These are phyloP conservation scores for Enteromius radiatus DNA, from an alignment of 2,797 vertebrate species.

Conservation along the genomic window DNA sequence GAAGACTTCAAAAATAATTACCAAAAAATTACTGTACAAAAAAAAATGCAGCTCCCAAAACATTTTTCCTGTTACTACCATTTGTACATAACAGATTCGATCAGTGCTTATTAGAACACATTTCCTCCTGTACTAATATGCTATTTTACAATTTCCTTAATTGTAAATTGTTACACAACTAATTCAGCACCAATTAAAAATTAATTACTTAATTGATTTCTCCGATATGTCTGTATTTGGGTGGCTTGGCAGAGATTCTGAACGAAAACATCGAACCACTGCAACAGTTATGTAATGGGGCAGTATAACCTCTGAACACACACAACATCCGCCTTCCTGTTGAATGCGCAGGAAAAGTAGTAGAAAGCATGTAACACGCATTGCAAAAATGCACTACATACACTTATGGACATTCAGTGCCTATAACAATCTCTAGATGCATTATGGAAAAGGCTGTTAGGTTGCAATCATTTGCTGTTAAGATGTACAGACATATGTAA, in stretches of 20 bases:
- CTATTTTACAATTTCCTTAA: slow-evolving; percentile 28
- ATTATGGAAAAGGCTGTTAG: slow-evolving; percentile 22
- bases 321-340: slow-evolving; percentile 1
- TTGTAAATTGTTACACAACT: slow-evolving; percentile 20
- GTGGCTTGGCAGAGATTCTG: background rate
- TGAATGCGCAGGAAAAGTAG: background rate
- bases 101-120: slow-evolving; percentile 44
- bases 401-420: slow-evolving; percentile 4
- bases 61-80: slow-evolving; percentile 21
- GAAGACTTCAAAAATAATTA: slow-evolving; percentile 32
- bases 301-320: slow-evolving; percentile 16
- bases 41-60: slow-evolving; percentile 42
- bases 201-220: background rate
- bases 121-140: background rate
- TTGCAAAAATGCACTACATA: slow-evolving; percentile 6
- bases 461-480: slow-evolving; percentile 21
- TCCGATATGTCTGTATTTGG: background rate
- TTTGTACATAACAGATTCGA: slow-evolving; percentile 17
- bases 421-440: slow-evolving; percentile 17
- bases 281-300: background rate
- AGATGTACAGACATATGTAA: slow-evolving; percentile 1
- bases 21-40: slow-evolving; percentile 45
- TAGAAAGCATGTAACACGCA: background rate
- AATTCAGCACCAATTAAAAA: slow-evolving; percentile 38
- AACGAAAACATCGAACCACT: slow-evolving; percentile 9